phyloP scores from a whole-genome alignment of 30 jellyfish, hydroid and myxozoan species.

The Morbakka virulenta region DNA sequence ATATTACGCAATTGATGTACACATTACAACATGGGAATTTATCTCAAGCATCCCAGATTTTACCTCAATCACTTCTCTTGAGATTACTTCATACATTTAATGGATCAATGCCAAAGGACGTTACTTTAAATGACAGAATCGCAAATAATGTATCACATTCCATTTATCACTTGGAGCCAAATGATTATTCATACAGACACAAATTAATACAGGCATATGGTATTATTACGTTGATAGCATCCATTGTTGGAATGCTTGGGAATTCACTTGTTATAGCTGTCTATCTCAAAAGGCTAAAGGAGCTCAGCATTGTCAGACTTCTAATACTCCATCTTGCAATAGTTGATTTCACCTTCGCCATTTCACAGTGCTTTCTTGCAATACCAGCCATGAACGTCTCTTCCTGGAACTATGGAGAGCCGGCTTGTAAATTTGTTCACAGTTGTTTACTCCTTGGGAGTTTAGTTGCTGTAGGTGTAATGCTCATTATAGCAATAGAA shows the following conservation, averaged over 20 bases:
- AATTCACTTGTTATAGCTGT: conserved; percentile 20
- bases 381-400: neutral
- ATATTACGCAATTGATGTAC: too few relatives aligned
- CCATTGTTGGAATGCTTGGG: conserved; percentile 26
- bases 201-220: neutral
- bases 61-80: too few relatives aligned
- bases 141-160: too few relatives aligned
- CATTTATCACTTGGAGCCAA: too few relatives aligned
- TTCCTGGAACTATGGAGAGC: neutral
- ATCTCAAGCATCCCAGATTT: too few relatives aligned
- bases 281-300: neutral
- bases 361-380: conserved; percentile 9
- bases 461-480: neutral
- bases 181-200: neutral
- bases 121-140: too few relatives aligned
- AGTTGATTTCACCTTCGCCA: conserved; percentile 28
- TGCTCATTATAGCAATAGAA: conserved; percentile 7
- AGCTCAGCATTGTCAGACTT: conserved; percentile 12
- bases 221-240: neutral
- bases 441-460: neutral
- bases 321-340: conserved; percentile 41
- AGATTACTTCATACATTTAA: too few relatives aligned
- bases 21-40: too few relatives aligned
- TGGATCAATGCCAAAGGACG: too few relatives aligned
- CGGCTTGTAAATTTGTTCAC: conserved; percentile 12